phyloP scores from a whole-genome alignment of 2,888 invertebrate species.

The Tipula confusa region DNA sequence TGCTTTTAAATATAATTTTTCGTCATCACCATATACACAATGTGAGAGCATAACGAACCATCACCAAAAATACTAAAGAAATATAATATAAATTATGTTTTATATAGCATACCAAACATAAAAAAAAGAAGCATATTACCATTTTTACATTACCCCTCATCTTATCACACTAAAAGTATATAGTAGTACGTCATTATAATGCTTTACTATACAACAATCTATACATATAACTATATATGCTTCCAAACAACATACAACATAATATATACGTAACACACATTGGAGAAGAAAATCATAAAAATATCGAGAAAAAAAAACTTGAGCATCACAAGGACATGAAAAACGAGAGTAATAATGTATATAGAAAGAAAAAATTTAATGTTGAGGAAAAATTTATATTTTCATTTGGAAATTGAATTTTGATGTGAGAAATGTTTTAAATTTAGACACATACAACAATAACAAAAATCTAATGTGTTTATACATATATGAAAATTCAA shows the following conservation, averaged over 20 bases:
- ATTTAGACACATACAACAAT: not conserved
- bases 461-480: not conserved
- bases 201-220: not conserved
- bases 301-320: not conserved
- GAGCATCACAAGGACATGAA: not conserved
- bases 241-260: not conserved
- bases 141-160: not conserved
- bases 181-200: not conserved
- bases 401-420: conserved; percentile 12
- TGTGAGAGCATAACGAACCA: not conserved
- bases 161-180: not conserved
- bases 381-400: conserved; percentile 3
- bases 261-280: not conserved
- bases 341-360: not conserved
- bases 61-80: not conserved
- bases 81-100: not conserved
- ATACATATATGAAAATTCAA: not conserved
- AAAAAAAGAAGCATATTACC: not conserved
- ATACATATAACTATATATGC: no score
- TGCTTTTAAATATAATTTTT: not conserved
- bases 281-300: not conserved
- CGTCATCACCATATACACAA: not conserved
- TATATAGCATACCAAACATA: not conserved
- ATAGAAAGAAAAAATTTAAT: not conserved
- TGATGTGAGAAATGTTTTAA: conserved; percentile 20